Evolutionary conservation across 2,113 vertebrate species (phyloP).

Genomic region (Oreochromis aureus): DNA sequence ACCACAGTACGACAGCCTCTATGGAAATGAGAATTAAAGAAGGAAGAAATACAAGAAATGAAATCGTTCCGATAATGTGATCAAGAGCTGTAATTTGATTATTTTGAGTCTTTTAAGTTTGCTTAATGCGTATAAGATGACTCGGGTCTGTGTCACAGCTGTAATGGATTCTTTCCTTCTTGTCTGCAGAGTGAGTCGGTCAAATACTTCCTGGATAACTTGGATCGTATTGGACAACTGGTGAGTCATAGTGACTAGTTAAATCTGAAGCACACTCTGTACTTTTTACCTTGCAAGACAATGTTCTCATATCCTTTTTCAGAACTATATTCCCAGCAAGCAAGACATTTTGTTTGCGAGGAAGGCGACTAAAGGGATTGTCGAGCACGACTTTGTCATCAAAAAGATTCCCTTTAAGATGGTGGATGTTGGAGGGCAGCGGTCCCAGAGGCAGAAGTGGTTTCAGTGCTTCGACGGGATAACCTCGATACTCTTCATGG

Average conservation of each 20-base stretch:
- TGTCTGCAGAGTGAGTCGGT: constrained; percentile 88
- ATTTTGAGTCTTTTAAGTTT: neutral
- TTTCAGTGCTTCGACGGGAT: constrained; percentile 98
- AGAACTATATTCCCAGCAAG: constrained; percentile 90
- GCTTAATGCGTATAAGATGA: neutral
- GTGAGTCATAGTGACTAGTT: constrained; percentile 72
- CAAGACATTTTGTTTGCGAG: constrained; percentile 94
- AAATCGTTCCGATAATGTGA: neutral
- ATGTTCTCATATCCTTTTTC: neutral
- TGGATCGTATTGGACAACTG: constrained; percentile 95
- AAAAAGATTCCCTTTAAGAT: constrained; percentile 98
- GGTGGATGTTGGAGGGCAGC: constrained; percentile 95
- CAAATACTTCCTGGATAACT: constrained; percentile 96
- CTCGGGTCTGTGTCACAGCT: neutral
- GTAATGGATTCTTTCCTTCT: constrained; percentile 15
- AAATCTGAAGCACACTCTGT: neutral
- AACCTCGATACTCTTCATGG: constrained; percentile 97
- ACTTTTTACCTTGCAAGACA: neutral
- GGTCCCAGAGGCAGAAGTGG: constrained; percentile 97
- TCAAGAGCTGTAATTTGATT: neutral
- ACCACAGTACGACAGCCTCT: neutral
- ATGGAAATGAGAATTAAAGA: neutral
- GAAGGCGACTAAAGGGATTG: constrained; percentile 95
- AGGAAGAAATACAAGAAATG: neutral
- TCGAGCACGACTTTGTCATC: constrained; percentile 95